phyloP scores from a whole-genome alignment of 2,113 vertebrate genomes.

The Corynorhinus townsendii region DNA sequence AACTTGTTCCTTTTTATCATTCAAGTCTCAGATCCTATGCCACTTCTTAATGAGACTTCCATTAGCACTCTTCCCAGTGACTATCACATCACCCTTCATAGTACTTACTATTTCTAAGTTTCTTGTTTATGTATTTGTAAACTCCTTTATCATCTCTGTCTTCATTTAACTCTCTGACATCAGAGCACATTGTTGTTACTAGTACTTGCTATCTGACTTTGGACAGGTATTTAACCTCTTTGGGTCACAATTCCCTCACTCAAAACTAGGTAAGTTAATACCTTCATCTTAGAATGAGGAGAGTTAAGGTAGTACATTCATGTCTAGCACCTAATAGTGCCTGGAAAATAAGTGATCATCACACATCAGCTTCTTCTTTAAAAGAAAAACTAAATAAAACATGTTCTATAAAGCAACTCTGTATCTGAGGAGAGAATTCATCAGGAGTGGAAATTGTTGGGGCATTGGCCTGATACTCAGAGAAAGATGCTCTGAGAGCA shows the following conservation, averaged over 20 bases:
- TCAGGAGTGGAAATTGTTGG: background rate
- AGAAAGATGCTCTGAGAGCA: background rate
- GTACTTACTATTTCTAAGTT: background rate
- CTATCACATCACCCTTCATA: accelerated
- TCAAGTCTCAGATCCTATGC: background rate
- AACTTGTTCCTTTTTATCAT: background rate
- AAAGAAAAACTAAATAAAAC: background rate
- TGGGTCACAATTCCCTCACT: background rate
- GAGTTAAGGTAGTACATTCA: background rate
- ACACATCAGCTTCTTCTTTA: background rate
- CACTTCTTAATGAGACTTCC: background rate
- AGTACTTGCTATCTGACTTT: background rate
- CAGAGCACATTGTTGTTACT: background rate
- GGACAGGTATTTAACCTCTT: background rate
- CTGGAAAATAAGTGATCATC: background rate
- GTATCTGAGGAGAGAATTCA: background rate
- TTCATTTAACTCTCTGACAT: background rate
- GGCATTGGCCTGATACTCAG: background rate
- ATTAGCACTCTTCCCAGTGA: background rate
- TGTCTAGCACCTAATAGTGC: background rate
- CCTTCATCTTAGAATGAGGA: background rate
- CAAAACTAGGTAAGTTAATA: background rate
- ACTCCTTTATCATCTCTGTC: background rate
- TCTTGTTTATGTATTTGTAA: background rate
- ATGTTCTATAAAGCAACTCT: background rate